Evolutionary conservation across 2,113 vertebrate genomes (phyloP).

Genomic region (Tenrec ecaudatus): DNA sequence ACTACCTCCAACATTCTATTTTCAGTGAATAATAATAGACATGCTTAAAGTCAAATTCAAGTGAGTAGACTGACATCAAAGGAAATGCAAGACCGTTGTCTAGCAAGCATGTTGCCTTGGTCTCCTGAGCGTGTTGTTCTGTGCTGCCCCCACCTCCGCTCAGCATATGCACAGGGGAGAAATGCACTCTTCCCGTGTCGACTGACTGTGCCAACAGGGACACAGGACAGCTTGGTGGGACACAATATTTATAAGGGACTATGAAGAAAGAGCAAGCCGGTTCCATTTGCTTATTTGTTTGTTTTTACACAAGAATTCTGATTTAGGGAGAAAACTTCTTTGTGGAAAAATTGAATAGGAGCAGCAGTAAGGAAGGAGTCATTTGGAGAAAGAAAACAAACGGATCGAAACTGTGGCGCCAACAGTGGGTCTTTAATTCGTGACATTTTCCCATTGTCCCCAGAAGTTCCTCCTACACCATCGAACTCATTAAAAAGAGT

Average conservation of each 20-base stretch:
- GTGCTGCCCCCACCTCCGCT: background rate
- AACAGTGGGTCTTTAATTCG: background rate
- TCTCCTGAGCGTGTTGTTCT: background rate
- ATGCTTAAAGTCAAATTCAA: slow-evolving; percentile 33
- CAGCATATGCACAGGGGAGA: background rate
- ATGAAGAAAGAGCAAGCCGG: slow-evolving; percentile 51
- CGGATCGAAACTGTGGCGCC: background rate
- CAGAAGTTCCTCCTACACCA: background rate
- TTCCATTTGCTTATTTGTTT: background rate
- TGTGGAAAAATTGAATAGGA: background rate
- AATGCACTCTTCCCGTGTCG: slow-evolving; percentile 29
- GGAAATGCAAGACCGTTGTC: background rate
- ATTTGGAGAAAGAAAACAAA: slow-evolving; percentile 8
- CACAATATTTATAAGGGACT: slow-evolving; percentile 43
- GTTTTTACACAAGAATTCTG: slow-evolving; percentile 12
- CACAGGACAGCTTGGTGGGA: background rate
- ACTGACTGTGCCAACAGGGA: background rate
- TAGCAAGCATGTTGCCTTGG: background rate
- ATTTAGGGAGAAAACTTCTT: slow-evolving; percentile 10
- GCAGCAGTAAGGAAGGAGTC: background rate
- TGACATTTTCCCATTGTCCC: background rate
- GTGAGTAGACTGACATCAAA: background rate
- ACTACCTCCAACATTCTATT: background rate
- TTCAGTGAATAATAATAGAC: background rate
- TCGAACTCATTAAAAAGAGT: background rate